A percentile compares a stretch with the other conserved stretches of the same genome.
phyloP scores from a whole-genome alignment of 2,888 invertebrate genomes.

The Cetonia aurata region DNA sequence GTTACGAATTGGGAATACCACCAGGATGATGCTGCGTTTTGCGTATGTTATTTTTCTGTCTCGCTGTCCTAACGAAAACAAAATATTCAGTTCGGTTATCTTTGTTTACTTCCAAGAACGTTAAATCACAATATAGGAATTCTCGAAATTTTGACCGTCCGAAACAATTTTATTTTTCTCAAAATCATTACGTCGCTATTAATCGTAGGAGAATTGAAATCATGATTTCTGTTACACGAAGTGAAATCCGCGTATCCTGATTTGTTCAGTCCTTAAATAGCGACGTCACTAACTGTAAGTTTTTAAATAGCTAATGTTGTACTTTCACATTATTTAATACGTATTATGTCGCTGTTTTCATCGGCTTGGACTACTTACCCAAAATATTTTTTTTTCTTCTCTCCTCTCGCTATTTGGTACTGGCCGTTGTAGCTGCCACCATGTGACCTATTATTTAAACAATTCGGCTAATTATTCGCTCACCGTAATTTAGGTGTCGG shows the following conservation, averaged over 20 bases:
- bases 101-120: slow-evolving; percentile 34
- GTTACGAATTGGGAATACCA: slow-evolving; percentile 44
- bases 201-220: not conserved
- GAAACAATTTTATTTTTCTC: slow-evolving; percentile 7
- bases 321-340: slow-evolving; percentile 39
- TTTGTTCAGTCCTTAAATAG: slow-evolving; percentile 1
- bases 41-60: not conserved
- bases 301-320: slow-evolving; percentile 33
- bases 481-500: slow-evolving; percentile 10
- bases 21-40: slow-evolving; percentile 8
- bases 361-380: slow-evolving; percentile 28
- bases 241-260: slow-evolving; percentile 3
- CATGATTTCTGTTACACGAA: not conserved
- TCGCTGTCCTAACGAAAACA: not conserved
- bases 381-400: slow-evolving; percentile 14
- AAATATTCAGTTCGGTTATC: slow-evolving; percentile 19
- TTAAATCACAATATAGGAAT: slow-evolving; percentile 11
- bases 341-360: slow-evolving; percentile 35
- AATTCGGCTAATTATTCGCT: slow-evolving; percentile 18
- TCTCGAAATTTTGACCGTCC: slow-evolving; percentile 23
- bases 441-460: slow-evolving; percentile 18
- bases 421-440: not conserved
- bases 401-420: slow-evolving; percentile 1
- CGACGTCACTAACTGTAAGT: slow-evolving; percentile 24
- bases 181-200: slow-evolving; percentile 11